Conservation (phyloP, 2,888 invertebrate genomes). For the Neelides folsomi region DNA sequence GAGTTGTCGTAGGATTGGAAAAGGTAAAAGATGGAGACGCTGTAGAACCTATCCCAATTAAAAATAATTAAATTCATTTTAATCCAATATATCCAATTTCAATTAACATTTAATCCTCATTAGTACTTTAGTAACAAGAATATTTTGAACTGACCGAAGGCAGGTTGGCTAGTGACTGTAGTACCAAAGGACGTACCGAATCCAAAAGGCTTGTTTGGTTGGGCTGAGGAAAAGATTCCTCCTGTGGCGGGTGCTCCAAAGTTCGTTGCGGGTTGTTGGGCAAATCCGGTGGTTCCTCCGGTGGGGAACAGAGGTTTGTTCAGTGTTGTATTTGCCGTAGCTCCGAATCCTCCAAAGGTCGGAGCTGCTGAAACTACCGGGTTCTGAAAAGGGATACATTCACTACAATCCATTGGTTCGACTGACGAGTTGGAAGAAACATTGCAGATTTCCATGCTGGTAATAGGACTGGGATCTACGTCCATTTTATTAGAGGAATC, state of each 20-base stretch:
- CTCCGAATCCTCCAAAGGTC: conserved; percentile 20
- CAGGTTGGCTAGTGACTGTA: conserved; percentile 21
- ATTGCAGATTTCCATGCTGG: no score
- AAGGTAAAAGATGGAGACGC: conserved; percentile 5
- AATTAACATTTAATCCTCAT: no score
- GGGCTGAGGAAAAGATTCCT: conserved; percentile 36
- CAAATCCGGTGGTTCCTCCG: no score
- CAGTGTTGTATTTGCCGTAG: conserved; percentile 22
- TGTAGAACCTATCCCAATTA: no score
- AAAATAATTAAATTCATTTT: no score
- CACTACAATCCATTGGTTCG: no score
- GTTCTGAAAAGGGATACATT: not conserved
- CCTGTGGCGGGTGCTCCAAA: conserved; percentile 46
- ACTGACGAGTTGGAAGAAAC: no score
- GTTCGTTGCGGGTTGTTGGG: conserved; percentile 43
- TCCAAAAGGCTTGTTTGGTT: conserved; percentile 41
- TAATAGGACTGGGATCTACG: no score
- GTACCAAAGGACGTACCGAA: conserved; percentile 19
- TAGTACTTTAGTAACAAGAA: no score
- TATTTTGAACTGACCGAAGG: conserved; percentile 17
- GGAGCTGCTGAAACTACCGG: not conserved
- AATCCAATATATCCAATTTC: no score
- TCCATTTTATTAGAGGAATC: no score
- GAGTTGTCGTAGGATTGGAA: conserved; percentile 8
- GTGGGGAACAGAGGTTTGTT: conserved; percentile 3